Conservation (phyloP, 2,888 invertebrate genomes). For the Cenopis cana region DNA sequence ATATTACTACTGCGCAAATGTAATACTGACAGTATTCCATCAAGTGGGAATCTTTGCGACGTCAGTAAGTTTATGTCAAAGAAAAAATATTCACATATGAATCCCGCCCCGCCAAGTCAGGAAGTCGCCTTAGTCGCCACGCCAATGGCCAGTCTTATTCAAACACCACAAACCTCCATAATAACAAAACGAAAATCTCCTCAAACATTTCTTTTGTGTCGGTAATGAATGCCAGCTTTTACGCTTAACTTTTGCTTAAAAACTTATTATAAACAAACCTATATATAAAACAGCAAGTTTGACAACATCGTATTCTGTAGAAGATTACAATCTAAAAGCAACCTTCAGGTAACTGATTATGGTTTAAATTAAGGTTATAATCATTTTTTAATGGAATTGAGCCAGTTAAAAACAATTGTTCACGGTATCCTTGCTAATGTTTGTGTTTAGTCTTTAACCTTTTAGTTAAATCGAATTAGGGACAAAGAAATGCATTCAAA, state of each 20-base stretch:
- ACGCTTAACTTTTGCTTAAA: slow-evolving; percentile 24
- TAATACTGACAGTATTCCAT: too few species aligned
- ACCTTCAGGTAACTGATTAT: neutral
- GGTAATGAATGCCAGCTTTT: slow-evolving; percentile 27
- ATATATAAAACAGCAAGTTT: slow-evolving; percentile 10
- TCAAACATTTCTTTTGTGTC: slow-evolving; percentile 37
- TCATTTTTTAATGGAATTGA: neutral
- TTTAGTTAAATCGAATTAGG: slow-evolving; percentile 7
- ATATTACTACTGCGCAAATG: too few species aligned
- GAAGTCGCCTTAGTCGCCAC: neutral
- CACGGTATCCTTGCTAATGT: neutral
- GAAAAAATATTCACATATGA: too few species aligned
- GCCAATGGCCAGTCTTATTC: slow-evolving; percentile 18
- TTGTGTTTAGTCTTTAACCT: neutral
- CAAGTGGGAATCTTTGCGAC: too few species aligned
- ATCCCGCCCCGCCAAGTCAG: too few species aligned
- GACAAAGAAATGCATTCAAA: slow-evolving; percentile 10
- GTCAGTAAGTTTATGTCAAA: too few species aligned
- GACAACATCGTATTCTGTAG: neutral
- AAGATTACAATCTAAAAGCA: neutral
- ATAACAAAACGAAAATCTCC: slow-evolving; percentile 33
- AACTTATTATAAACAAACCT: slow-evolving; percentile 31
- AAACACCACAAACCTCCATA: slow-evolving; percentile 15
- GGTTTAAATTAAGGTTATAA: neutral
- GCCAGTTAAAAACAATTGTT: neutral